phyloP scores from a whole-genome alignment of 2,113 vertebrate genomes.

The Callospermophilus lateralis region DNA sequence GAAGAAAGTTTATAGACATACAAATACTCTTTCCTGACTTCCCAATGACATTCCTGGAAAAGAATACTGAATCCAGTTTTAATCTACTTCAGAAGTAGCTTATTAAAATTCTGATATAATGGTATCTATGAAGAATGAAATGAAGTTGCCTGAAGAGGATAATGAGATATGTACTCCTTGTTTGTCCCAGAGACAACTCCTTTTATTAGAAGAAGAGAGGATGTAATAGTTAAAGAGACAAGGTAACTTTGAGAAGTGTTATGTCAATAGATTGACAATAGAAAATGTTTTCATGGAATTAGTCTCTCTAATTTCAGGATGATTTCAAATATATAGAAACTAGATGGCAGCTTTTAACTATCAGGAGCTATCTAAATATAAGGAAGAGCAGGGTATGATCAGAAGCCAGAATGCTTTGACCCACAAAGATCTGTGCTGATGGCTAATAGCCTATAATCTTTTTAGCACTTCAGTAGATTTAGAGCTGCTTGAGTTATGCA shows the following conservation, averaged over 20 bases:
- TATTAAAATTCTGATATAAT: not conserved
- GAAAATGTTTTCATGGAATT: not conserved
- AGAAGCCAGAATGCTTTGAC: not conserved
- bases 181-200: not conserved
- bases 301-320: not conserved
- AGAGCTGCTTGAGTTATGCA: not conserved
- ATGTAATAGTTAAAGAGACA: not conserved
- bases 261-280: not conserved
- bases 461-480: not conserved
- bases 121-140: not conserved
- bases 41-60: not conserved
- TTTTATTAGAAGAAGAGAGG: not conserved
- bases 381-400: not conserved
- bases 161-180: not conserved
- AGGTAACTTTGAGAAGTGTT: not conserved
- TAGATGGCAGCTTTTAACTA: not conserved
- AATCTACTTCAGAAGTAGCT: not conserved
- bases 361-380: not conserved
- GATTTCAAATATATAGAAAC: not conserved
- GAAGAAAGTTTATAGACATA: not conserved
- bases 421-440: not conserved
- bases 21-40: not conserved
- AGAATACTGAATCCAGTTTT: not conserved
- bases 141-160: not conserved
- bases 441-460: not conserved